These are phyloP conservation scores for Aegithalos caudatus DNA, from an alignment of 2,113 vertebrate genomes.

Conservation along the genomic window DNA sequence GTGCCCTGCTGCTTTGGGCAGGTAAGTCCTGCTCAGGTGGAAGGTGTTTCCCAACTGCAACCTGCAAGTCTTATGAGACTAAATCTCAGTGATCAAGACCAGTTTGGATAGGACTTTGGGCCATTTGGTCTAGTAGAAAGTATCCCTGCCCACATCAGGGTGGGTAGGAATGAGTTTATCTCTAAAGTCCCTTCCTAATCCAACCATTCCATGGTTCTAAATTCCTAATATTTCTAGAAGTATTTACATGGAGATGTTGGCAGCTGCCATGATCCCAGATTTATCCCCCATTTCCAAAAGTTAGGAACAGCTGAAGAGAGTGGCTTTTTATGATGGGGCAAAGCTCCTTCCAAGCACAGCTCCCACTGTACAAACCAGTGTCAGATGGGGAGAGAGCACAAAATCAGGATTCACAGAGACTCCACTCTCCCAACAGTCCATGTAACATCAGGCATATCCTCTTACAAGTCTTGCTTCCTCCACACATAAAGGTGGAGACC, in stretches of 20 bases:
- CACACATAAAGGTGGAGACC: neutral
- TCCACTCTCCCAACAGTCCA: neutral
- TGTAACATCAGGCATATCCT: neutral
- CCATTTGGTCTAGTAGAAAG: neutral
- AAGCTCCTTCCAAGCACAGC: neutral
- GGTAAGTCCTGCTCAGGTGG: neutral
- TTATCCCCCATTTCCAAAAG: neutral
- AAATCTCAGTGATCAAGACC: neutral
- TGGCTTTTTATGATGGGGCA: neutral
- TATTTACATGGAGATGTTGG: neutral
- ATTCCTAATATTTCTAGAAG: neutral
- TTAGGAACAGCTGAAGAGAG: neutral
- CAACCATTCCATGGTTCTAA: neutral
- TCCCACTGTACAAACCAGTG: neutral
- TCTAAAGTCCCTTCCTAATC: neutral
- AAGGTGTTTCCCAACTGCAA: neutral
- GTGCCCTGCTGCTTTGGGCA: neutral
- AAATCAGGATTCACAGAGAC: neutral
- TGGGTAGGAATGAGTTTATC: neutral
- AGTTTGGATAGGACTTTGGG: neutral
- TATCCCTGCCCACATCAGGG: rapidly evolving
- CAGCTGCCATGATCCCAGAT: neutral
- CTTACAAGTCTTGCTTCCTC: neutral
- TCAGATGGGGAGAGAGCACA: neutral
- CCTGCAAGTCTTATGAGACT: neutral